Percentiles rank a stretch among this genome's conserved stretches.
These are phyloP conservation scores for Ramazzottius varieornatus DNA, from an alignment of 2,888 invertebrate genomes.

Conservation along the genomic window DNA sequence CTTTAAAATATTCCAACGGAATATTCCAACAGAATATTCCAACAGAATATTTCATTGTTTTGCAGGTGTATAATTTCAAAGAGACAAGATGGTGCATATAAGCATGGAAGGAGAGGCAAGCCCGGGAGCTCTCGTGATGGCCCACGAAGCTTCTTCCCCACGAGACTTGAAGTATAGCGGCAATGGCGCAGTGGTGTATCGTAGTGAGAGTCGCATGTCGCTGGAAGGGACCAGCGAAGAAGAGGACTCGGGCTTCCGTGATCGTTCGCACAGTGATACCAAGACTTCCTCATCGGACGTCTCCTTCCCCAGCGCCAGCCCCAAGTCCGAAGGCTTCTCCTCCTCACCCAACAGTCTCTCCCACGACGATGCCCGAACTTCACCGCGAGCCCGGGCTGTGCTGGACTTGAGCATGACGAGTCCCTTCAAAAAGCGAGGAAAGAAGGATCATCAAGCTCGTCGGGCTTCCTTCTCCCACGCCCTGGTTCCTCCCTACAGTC, in stretches of 20 bases:
- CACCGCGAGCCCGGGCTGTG: background rate
- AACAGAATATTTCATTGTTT: no score
- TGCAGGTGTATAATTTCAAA: no score
- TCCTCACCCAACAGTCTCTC: background rate
- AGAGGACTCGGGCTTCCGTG: background rate
- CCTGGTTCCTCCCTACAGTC: constrained; percentile 3
- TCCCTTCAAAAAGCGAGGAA: background rate
- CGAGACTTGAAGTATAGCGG: no score
- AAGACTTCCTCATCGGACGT: constrained; percentile 1
- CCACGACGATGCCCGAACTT: background rate
- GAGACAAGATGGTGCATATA: no score
- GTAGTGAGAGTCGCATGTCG: background rate
- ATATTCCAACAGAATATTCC: no score
- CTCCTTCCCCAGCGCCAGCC: background rate
- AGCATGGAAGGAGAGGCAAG: no score
- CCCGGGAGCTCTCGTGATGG: no score
- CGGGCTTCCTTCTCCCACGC: background rate
- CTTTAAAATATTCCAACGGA: no score
- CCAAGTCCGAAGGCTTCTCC: background rate
- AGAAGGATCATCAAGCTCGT: background rate
- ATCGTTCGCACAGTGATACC: background rate
- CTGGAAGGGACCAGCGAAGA: background rate
- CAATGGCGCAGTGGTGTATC: no score
- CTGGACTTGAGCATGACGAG: background rate
- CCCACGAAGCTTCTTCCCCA: no score